phyloP scores from a whole-genome alignment of 1,140 invertebrate species.

The honey bee (Apis mellifera) region DNA sequence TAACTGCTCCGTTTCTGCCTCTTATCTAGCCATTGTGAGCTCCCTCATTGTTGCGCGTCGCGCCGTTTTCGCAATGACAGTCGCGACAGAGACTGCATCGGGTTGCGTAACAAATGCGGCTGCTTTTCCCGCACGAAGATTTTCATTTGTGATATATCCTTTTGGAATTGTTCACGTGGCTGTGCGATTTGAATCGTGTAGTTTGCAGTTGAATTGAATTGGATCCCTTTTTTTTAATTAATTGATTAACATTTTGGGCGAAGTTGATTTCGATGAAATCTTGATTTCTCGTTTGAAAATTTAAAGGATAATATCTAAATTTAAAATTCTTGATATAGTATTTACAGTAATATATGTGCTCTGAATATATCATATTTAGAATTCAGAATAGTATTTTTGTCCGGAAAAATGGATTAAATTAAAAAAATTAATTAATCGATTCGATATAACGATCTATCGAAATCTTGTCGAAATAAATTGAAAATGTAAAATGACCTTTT shows the following conservation, averaged over 20 bases:
- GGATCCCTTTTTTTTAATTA: neutral
- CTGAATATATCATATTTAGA: no score
- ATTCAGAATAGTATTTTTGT: no score
- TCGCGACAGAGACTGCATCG: neutral
- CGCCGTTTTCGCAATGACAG: constrained; percentile 52
- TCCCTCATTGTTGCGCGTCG: constrained; percentile 49
- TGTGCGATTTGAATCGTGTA: no score
- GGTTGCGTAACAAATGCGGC: constrained; percentile 25
- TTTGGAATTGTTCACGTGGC: no score
- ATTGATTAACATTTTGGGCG: no score
- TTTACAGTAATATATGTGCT: no score
- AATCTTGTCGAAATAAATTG: no score
- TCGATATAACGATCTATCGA: no score
- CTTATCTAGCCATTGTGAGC: constrained; percentile 63
- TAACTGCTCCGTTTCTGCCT: constrained; percentile 24
- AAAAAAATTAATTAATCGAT: no score
- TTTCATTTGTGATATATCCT: neutral
- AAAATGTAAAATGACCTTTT: no score
- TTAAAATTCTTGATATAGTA: no score
- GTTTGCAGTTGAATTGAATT: neutral
- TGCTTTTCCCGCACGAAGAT: constrained; percentile 11
- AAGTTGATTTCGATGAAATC: neutral
- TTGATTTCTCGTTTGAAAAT: neutral
- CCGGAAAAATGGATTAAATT: no score
- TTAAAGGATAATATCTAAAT: neutral